Evolutionary conservation across 1,140 invertebrate species (phyloP).

Genomic region (Orchestia grillus): DNA sequence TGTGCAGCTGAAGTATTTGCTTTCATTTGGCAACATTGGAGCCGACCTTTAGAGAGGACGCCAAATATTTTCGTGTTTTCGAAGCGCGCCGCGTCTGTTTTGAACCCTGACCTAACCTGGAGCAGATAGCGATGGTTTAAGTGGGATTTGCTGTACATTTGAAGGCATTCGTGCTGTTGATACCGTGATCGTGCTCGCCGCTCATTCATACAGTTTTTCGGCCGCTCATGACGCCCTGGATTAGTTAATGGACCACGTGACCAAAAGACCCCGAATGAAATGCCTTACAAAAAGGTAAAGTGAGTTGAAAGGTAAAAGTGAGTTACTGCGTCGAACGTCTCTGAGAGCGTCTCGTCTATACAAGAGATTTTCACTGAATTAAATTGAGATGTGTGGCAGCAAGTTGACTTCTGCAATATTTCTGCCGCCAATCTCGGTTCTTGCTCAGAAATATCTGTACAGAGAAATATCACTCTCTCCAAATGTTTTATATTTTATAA

Average conservation of each 20-base stretch:
- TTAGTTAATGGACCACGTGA: not conserved
- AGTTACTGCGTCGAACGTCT: no score
- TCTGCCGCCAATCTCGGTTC: not conserved
- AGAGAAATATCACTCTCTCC: not conserved
- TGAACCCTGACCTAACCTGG: not conserved
- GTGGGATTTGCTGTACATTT: not conserved
- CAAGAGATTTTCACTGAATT: no score
- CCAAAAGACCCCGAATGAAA: not conserved
- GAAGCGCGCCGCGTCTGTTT: not conserved
- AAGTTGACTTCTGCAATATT: no score
- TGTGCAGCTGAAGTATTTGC: not conserved
- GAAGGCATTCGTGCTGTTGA: not conserved
- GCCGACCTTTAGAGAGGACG: not conserved
- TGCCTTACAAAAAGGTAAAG: no score
- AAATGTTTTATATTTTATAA: not conserved
- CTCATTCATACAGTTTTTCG: not conserved
- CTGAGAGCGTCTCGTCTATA: no score
- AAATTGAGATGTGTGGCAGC: no score
- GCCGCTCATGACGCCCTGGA: not conserved
- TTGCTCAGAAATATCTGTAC: not conserved
- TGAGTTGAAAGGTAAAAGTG: no score
- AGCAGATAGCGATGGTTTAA: not conserved
- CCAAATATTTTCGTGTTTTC: not conserved
- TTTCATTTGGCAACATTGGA: not conserved
- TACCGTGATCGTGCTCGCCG: not conserved